phyloP scores from a whole-genome alignment of 2,888 invertebrate genomes.

The Leptinotarsa tumamoca region DNA sequence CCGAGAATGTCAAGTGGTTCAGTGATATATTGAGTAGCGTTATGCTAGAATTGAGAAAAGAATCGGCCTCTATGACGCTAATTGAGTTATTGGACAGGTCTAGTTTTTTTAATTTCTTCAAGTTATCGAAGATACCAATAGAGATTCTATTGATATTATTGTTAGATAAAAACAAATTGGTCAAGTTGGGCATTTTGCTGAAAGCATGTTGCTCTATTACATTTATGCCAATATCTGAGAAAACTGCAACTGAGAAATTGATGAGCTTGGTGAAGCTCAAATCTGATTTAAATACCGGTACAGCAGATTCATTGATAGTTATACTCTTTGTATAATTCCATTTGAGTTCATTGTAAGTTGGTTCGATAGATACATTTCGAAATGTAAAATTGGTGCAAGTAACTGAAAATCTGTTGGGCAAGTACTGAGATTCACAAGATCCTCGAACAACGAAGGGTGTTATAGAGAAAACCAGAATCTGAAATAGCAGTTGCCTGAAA shows the following conservation, averaged over 20 bases:
- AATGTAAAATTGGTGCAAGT: not conserved
- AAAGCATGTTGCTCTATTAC: slow-evolving; percentile 11
- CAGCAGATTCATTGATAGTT: not conserved
- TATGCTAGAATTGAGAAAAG: not conserved
- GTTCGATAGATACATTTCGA: not conserved
- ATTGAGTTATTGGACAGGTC: not conserved
- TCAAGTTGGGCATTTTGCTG: not conserved
- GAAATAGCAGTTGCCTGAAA: not conserved
- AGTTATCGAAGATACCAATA: not conserved
- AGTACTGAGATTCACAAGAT: not conserved
- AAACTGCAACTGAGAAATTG: not conserved
- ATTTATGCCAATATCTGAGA: not conserved
- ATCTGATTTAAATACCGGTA: not conserved
- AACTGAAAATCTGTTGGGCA: not conserved
- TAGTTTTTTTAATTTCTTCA: not conserved
- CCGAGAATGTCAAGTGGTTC: not conserved
- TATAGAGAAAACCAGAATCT: not conserved
- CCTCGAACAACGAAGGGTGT: not conserved
- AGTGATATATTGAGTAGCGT: not conserved
- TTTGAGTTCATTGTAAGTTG: not conserved
- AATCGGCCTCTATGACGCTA: not conserved
- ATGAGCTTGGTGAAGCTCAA: not conserved
- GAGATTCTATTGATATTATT: not conserved
- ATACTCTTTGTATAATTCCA: not conserved
- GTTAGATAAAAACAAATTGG: not conserved